Evolutionary conservation across 2,797 vertebrate genomes (phyloP), one percentile per base, ranked within the genome.

Genomic region (Alauda arvensis): DNA sequence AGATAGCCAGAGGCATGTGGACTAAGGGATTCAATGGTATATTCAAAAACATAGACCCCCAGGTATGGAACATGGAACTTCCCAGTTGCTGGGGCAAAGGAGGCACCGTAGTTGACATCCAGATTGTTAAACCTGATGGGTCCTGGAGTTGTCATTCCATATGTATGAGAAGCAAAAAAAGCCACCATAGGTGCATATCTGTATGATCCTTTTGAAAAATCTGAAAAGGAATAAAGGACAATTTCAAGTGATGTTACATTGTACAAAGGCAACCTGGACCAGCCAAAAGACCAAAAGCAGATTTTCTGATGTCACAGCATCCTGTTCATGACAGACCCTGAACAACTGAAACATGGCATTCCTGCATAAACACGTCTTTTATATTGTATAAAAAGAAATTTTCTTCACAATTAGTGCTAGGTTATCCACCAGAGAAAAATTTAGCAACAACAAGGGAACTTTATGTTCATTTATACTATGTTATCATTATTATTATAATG

Each of bases 201-300:
- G 85, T 98, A 98, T 28, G 97, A 97, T 66, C 97, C 97, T 95
- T 97, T 97, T n/a, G 97, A 97, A 94, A 97, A 98, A 96, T 98
- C 98, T 98, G 96, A 63, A 91, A 80, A 72, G 28, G 33, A 66
- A 93, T 33, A 85, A 85, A 94, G 17, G 42, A 77, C 21, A 72
- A 48, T 39, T 71, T 62, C 17, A 71, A 77, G 80, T 57, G 60
- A 53, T 29, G 42, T 45, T 61, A 63, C 33, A n/a, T 21, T 43
- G 67, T 24, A 61, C 12, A 81, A 77, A 55, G 39, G 26, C 26
- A 77, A 40, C 13, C 39, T 7, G 1, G 42, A 87, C 15, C 37
- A 66, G 75, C n/a, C 29, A 70, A 49, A 89, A 92, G 39, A 75
- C 33, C 59, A 87, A 53, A 88, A 43, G 45, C 15, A 83, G 71